Evolutionary conservation across 2,113 vertebrate species (phyloP).

Genomic region (Nothoprocta pentlandii): DNA sequence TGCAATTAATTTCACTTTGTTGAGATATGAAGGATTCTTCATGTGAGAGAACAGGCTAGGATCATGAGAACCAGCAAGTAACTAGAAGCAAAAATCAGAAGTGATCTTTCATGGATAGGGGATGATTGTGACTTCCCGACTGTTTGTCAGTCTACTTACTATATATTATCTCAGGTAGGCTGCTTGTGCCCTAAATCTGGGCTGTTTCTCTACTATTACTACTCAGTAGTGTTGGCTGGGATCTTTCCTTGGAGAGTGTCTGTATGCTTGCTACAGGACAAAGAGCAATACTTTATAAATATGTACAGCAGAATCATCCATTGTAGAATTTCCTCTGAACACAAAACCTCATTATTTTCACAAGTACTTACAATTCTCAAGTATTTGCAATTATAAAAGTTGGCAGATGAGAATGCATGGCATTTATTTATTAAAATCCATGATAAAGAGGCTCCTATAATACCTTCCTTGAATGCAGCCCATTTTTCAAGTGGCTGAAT

Average conservation of each 20-base stretch:
- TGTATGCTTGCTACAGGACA: neutral
- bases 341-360: constrained; percentile 27
- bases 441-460: neutral
- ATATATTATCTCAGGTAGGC: neutral
- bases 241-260: neutral
- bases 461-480: constrained; percentile 11
- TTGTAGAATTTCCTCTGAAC: neutral
- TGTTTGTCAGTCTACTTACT: neutral
- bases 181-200: neutral
- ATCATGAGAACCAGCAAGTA: neutral
- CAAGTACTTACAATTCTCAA: constrained; percentile 14
- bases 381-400: constrained; percentile 1
- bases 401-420: neutral
- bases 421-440: constrained; percentile 21
- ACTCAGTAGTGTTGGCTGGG: neutral
- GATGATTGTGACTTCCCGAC: neutral
- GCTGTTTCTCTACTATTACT: neutral
- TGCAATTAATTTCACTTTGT: neutral
- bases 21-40: neutral
- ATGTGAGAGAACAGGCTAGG: neutral
- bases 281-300: neutral
- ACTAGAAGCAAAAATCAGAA: neutral
- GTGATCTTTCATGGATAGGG: neutral
- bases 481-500: constrained; percentile 21
- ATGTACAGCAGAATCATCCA: neutral